A percentile compares a stretch with the other conserved stretches of the same genome.
Conservation (phyloP, 2,888 invertebrate genomes). For the Pecten maximus region DNA sequence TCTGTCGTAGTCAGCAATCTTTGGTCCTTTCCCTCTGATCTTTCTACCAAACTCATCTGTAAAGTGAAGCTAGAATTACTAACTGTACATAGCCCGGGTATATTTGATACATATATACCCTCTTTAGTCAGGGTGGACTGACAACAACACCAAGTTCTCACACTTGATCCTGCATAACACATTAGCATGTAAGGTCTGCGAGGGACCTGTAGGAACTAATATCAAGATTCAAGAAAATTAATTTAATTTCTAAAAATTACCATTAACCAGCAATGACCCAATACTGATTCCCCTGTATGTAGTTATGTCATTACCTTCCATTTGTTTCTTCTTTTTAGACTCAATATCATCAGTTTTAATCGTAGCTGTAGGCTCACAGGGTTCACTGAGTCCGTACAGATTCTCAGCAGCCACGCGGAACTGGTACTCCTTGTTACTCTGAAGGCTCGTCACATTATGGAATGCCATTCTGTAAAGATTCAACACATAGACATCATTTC, state of each 20-base stretch:
- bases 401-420: conserved; percentile 99
- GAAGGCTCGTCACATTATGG: conserved; percentile 94
- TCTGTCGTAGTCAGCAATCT: conserved; percentile 97
- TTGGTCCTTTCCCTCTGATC: conserved; percentile 90
- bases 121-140: too few species aligned
- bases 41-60: conserved; percentile 85
- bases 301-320: conserved; percentile 75
- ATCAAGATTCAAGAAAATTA: too few species aligned
- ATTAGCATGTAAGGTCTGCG: too few species aligned
- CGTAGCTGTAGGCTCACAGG: conserved; percentile 91
- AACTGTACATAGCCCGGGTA: too few species aligned
- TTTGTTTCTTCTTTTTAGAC: conserved; percentile 64
- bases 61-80: conserved; percentile 46
- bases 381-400: conserved; percentile 97
- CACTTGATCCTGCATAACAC: too few species aligned
- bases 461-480: conserved; percentile 88
- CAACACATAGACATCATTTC: background rate
- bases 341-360: conserved; percentile 77
- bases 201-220: too few species aligned
- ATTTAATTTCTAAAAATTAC: too few species aligned
- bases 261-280: too few species aligned
- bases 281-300: too few species aligned
- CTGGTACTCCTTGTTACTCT: conserved; percentile 96
- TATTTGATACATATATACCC: too few species aligned
- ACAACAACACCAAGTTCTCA: too few species aligned